A percentile compares a stretch with the other conserved stretches of the same genome.
phyloP scores from a whole-genome alignment of 53 echinoderm and acorn worm species.

The Apostichopus leukothele region DNA sequence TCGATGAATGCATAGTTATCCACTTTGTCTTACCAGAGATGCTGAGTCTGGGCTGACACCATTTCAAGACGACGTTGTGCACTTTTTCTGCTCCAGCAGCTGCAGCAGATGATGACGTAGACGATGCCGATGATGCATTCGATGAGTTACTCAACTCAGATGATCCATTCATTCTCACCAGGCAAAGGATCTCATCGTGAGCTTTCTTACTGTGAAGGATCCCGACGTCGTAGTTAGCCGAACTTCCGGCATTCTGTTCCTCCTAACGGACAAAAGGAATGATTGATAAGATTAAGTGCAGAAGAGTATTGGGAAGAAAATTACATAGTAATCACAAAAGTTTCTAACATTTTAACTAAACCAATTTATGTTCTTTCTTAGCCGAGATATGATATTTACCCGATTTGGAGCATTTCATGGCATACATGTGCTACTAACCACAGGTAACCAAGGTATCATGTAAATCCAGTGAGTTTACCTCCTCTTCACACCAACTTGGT shows the following conservation, averaged over 20 bases:
- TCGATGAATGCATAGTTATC: no score
- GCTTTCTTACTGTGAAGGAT: slow-evolving; percentile 74
- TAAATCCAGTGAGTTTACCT: no score
- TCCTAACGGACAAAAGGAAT: slow-evolving; percentile 56
- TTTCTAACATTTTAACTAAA: no score
- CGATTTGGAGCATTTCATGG: no score
- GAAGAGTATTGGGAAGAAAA: no score
- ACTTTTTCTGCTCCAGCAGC: neutral
- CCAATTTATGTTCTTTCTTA: no score
- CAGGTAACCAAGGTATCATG: no score
- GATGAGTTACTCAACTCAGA: slow-evolving; percentile 49
- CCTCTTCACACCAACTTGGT: no score
- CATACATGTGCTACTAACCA: no score
- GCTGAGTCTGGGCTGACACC: slow-evolving; percentile 82
- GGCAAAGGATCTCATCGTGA: slow-evolving; percentile 73
- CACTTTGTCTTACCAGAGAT: slow-evolving; percentile 52
- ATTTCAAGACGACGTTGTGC: slow-evolving; percentile 76
- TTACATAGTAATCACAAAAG: no score
- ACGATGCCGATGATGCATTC: neutral
- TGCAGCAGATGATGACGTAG: neutral
- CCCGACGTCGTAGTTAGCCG: slow-evolving; percentile 97
- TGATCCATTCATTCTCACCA: slow-evolving; percentile 51
- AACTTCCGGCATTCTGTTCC: slow-evolving; percentile 93
- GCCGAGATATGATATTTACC: neutral
- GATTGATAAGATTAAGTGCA: neutral